Percentiles rank a stretch among this genome's conserved stretches.
Evolutionary conservation across 2,888 invertebrate species (phyloP).

Genomic region (Netelia fuscicornis): DNA sequence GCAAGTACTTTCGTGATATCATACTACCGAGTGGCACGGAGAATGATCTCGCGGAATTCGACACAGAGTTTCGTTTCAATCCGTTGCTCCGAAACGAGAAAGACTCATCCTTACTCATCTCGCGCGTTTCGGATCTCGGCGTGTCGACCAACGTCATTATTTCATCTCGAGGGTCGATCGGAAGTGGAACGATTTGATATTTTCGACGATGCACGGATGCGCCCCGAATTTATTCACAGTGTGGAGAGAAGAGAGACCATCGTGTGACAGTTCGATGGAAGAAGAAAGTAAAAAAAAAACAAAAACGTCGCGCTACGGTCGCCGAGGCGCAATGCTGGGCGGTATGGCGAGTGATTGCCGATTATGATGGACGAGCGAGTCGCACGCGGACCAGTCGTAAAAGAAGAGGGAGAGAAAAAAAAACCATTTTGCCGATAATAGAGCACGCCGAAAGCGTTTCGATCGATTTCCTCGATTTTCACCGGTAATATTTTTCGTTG

Average conservation of each 20-base stretch:
- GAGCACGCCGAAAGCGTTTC: constrained; percentile 63
- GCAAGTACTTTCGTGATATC: constrained; percentile 40
- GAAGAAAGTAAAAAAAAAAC: constrained; percentile 19
- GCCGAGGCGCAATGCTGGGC: constrained; percentile 52
- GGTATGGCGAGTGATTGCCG: constrained; percentile 72
- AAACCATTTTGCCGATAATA: constrained; percentile 69
- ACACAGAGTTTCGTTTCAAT: constrained; percentile 3
- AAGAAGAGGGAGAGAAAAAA: constrained; percentile 31
- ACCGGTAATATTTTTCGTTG: constrained; percentile 63
- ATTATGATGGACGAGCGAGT: constrained; percentile 73
- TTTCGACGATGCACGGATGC: neutral
- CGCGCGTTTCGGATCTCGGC: neutral
- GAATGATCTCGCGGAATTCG: constrained; percentile 55
- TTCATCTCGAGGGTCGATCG: constrained; percentile 24
- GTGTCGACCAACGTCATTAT: constrained; percentile 2
- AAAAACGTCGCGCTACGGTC: constrained; percentile 48
- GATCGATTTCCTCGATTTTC: constrained; percentile 51
- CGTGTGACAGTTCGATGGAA: constrained; percentile 57
- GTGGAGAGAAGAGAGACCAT: constrained; percentile 18
- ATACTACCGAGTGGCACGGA: constrained; percentile 26
- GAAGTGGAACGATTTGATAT: constrained; percentile 37
- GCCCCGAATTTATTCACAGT: no score
- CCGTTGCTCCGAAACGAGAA: constrained; percentile 7
- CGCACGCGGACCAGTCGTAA: constrained; percentile 43
- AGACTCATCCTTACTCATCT: constrained; percentile 16